Conservation (phyloP, 2,113 vertebrate genomes). For the Melanerpes aurifrons region DNA sequence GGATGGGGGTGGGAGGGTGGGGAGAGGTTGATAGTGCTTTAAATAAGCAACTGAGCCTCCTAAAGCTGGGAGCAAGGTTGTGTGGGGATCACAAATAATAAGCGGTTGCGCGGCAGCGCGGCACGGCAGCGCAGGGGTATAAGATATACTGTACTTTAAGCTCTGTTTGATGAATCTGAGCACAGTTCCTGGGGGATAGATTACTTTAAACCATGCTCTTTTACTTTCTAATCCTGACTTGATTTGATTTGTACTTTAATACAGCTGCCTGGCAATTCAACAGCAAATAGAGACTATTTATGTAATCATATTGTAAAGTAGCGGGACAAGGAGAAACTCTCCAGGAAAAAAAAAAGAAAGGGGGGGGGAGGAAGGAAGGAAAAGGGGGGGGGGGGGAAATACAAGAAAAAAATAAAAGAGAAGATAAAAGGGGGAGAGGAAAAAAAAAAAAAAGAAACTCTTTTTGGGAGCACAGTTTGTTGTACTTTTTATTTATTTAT, state of each 20-base stretch:
- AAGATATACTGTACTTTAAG: slow-evolving; percentile 90
- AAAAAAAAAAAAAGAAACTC: too few species aligned
- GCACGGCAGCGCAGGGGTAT: slow-evolving; percentile 81
- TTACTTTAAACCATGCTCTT: slow-evolving; percentile 91
- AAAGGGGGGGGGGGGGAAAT: too few species aligned
- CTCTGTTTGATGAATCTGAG: slow-evolving; percentile 92
- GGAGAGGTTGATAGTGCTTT: slow-evolving; percentile 74
- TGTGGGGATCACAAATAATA: slow-evolving; percentile 87
- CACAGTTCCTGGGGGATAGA: slow-evolving; percentile 89
- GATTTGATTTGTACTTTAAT: slow-evolving; percentile 91
- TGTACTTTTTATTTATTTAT: slow-evolving; percentile 73
- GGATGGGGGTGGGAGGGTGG: slow-evolving; percentile 60
- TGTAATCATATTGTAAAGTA: slow-evolving; percentile 88
- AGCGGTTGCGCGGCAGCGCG: slow-evolving; percentile 81
- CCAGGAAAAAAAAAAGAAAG: slow-evolving; percentile 54
- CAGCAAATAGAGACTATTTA: slow-evolving; percentile 90
- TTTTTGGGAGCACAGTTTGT: slow-evolving; percentile 82
- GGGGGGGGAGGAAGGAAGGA: too few species aligned
- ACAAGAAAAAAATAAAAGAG: slow-evolving; percentile 11
- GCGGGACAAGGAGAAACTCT: slow-evolving; percentile 86
- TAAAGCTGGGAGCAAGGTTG: slow-evolving; percentile 82
- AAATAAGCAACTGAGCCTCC: slow-evolving; percentile 83
- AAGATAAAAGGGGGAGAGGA: too few species aligned
- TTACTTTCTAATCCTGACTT: slow-evolving; percentile 92
- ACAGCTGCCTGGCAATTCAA: slow-evolving; percentile 89